Evolutionary conservation across 2,797 vertebrate genomes (phyloP), one percentile per base, ranked within the genome.

Genomic region (Distichodus sexfasciatus): DNA sequence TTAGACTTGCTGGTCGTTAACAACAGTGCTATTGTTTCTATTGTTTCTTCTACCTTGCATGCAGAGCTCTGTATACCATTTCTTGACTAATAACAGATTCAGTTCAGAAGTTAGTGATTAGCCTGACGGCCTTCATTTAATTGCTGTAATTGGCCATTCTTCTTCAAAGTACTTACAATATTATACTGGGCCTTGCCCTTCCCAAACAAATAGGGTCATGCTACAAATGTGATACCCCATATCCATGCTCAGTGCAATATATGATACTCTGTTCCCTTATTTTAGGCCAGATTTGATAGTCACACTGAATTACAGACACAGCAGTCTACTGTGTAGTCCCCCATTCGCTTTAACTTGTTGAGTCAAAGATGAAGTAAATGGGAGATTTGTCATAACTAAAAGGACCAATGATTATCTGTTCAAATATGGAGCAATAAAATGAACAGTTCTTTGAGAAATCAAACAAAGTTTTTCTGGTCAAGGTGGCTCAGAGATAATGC

Each of bases 121-220:
- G 23, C 72, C 67, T 72, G 62, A 53, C 65, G 78, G 71, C 66
- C 76, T 70, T 79, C 53, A 61, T 75, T 81, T 81, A 79, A 81
- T 40, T 54, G 73, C 59, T 74, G 74, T 77, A 79, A 80, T 50
- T 29, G 69, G 66, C 72, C 48, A 53, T 77, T 80, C n/a, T n/a
- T n/a, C n/a, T 69, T 79, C 75, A 76, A 47, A 40, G 70, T 26
- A 63, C 43, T 62, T 80, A 76, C 57, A 35, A 61, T 69, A 46
- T 40, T n/a, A 29, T 66, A 60, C 68, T 62, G 41, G 66, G 69
- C 67, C 12, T 43, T 63, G 38, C 67, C 78, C 54, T 81, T 57
- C 29, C 67, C 50, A 29, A 44, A 50, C 36, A 66, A 66, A 60
- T 66, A 59, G 36, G 15, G 33, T 44, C 50, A 58, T 59, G 53